These are phyloP conservation scores for Tinea pellionella DNA, from an alignment of 2,888 invertebrate species.

Conservation along the genomic window DNA sequence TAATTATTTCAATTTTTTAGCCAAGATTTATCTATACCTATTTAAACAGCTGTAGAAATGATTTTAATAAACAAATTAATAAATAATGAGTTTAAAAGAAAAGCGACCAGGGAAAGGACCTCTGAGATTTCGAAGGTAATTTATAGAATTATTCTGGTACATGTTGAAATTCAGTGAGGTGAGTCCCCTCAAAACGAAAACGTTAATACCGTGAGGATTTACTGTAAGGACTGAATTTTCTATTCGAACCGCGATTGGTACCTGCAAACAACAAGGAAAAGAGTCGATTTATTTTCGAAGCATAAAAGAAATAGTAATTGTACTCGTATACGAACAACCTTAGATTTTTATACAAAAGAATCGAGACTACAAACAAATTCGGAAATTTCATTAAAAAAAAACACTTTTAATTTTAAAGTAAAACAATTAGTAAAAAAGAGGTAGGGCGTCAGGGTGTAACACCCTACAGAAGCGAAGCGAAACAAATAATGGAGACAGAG, in stretches of 20 bases:
- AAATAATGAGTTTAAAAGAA: neutral
- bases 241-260: neutral
- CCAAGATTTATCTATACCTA: no score
- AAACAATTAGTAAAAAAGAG: neutral
- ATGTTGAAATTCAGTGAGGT: conserved; percentile 1
- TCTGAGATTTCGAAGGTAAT: conserved; percentile 11
- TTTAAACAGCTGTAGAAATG: no score
- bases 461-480: no score
- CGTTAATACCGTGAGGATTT: conserved; percentile 7
- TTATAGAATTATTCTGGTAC: conserved; percentile 9
- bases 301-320: neutral
- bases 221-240: neutral
- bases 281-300: neutral
- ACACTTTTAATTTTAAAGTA: neutral
- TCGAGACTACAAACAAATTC: neutral
- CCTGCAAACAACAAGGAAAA: neutral
- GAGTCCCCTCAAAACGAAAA: neutral
- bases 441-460: no score
- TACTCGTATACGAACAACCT: neutral
- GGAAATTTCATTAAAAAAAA: neutral
- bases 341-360: neutral
- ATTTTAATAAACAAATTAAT: neutral
- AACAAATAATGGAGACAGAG: no score
- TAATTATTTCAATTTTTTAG: no score
- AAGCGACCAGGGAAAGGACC: neutral